Base-by-base conservation (phyloP, 2,113 vertebrate species). In the Burhinus bistriatus region DNA sequence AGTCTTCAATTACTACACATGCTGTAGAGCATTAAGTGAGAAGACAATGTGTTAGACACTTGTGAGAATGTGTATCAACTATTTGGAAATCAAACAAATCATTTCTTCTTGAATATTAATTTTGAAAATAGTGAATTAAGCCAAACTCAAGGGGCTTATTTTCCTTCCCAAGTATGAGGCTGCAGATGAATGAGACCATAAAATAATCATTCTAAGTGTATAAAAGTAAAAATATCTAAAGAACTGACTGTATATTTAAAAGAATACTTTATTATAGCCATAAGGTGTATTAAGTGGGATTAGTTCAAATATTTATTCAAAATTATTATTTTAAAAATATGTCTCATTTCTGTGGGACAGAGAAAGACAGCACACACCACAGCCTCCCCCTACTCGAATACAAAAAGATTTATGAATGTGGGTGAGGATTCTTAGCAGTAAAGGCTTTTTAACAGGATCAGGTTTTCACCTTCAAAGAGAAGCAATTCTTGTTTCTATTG, bases 71-170 rank as follows among this genome's bases (percentile, higher is more conserved):
- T 9, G 1, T 49, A 72, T 36, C 30, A 58, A 42, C 62, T 75
- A 59, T 36, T 75, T 58, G 15, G 27, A 94, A 94, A 61, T 51
- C 32, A 71, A 75, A 55, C 7, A 70, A 12, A 49, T 14, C 2
- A 38, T 70, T 78, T 71, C 52, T 66, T 70, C 80, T 82, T 93
- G 62, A 97, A 94, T 96, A 93, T 85, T 94, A 92, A 97, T 97
- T 97, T 85, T 92, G 51, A 95, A 93, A 58, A 47, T 22, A 58
- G 36, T 42, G 47, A 57, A 47, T n/a, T 93, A 92, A 85, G 87
- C 83, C 64, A 91, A 71, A 27, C 66, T 89, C 27, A 73, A 58
- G 32, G 9, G 11, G 8, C 21, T 77, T 71, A 57, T 54, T 72
- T 72, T 61, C 54, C 55, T 88, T 34, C 27, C 17, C 20, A 65